Base-by-base conservation (phyloP, 1,140 invertebrate genomes). In the Charaxes varanes region DNA sequence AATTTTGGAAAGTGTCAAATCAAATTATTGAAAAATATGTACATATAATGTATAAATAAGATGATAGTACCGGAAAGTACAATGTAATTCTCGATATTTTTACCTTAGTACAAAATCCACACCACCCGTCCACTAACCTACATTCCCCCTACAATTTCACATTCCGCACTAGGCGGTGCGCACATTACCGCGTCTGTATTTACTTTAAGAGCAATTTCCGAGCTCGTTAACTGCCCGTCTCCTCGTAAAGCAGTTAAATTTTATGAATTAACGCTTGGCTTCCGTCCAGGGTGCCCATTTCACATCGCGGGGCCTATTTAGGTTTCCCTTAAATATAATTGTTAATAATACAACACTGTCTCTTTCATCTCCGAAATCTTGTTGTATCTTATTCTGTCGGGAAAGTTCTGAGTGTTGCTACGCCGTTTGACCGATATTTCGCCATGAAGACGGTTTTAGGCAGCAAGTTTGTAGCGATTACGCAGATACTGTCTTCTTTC, bases 221-320 rank as follows among this genome's bases (percentile, higher is more conserved):
- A 43, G 58, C 58, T 54, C 62, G 58, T 73, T 73, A 73, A 64
- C 61, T 47, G 48, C 22, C 52, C 33, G 27, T 36, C 54, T 52
- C 47, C 46, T 67, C 69, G 52, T 72, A 64, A 66, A 65, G 52
- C 53, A 60, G 60, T 56, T 64, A 62, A 66, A 64, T 60, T 74
- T 74, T 78, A 78, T 78, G 66, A 78, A 74, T 78, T 73, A 78
- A 69, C 61, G 54, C 44, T 67, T 74, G 70, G 73, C 70, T n/a
- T 2, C 7, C 8, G 14, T 60, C 70, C 73, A 74, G 57, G 30
- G 41, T 52, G 46, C 51, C 62, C 22, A 58, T 68, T 62, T 56
- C 59, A 45, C 41, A 48, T 53, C 50, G 48, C 34, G 56, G 49
- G 59, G 59, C 63, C 68, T 72, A 74, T 74, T 78, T 71, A 62